A percentile compares a stretch with the other conserved stretches of the same genome.
Evolutionary conservation across 2,888 invertebrate genomes (phyloP).

Genomic region (Neoitamus cyanurus): DNA sequence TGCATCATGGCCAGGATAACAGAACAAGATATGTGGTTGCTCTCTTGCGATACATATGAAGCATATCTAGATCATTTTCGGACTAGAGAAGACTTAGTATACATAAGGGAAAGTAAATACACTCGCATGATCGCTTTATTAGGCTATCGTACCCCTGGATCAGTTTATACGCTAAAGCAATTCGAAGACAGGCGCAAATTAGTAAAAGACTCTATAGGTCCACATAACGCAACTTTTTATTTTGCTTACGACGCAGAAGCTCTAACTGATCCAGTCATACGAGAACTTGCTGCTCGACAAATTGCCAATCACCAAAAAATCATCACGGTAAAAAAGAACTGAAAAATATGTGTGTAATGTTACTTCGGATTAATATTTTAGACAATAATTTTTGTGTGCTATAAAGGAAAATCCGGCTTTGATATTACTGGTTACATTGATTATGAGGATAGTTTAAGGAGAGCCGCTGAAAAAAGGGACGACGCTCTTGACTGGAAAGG

Average conservation of each 20-base stretch:
- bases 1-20: neutral
- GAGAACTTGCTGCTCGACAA: neutral
- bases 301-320: neutral
- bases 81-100: neutral
- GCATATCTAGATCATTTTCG: neutral
- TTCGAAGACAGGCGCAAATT: neutral
- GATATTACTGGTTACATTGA: slow-evolving; percentile 90
- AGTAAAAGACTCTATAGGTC: neutral
- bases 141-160: neutral
- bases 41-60: neutral
- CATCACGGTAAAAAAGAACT: neutral
- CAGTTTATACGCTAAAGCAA: neutral
- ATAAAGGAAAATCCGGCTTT: slow-evolving; percentile 75
- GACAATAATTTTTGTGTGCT: slow-evolving; percentile 83
- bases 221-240: neutral
- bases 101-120: neutral
- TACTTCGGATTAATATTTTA: slow-evolving; percentile 58
- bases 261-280: neutral
- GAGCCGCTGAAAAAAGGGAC: slow-evolving; percentile 53
- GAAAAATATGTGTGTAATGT: neutral
- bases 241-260: neutral
- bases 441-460: slow-evolving; percentile 67
- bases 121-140: neutral
- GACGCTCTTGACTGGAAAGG: slow-evolving; percentile 43
- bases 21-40: neutral